phyloP scores from a whole-genome alignment of 2,113 vertebrate genomes.

The Amia ocellicauda region DNA sequence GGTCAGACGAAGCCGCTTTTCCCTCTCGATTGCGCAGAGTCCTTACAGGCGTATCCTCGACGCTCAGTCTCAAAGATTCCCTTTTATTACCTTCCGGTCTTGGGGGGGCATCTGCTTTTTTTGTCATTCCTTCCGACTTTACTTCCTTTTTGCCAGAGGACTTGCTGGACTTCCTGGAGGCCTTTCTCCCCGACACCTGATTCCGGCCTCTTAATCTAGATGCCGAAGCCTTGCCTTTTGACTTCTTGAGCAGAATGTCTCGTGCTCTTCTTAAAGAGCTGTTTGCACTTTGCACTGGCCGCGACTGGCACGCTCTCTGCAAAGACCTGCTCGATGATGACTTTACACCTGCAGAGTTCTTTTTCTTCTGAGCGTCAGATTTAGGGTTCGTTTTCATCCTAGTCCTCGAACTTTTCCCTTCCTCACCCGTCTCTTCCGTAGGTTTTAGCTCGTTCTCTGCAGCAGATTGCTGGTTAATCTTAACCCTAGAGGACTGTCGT shows the following conservation, averaged over 20 bases:
- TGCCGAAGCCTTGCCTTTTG: neutral
- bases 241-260: neutral
- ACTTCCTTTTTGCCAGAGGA: conserved; percentile 46
- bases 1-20: conserved; percentile 32
- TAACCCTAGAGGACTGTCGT: conserved; percentile 39
- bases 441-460: conserved; percentile 35
- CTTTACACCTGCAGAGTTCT: neutral
- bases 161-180: conserved; percentile 28
- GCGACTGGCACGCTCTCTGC: neutral
- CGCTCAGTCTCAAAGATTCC: conserved; percentile 41
- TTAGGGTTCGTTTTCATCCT: neutral
- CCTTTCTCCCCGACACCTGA: conserved; percentile 35
- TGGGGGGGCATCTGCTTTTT: conserved; percentile 42
- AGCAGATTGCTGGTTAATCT: conserved; percentile 40
- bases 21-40: conserved; percentile 25
- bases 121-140: conserved; percentile 27
- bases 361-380: neutral
- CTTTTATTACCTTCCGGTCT: conserved; percentile 41
- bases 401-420: neutral
- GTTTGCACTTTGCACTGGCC: neutral
- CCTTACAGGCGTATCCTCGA: conserved; percentile 38
- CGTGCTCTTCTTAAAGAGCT: conserved; percentile 2
- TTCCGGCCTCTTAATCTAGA: neutral
- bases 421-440: conserved; percentile 21
- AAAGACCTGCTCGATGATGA: conserved; percentile 22